Evolutionary conservation across 2,888 invertebrate genomes (phyloP), one percentile per base, ranked within the genome.

Genomic region (Priocnemis perturbator): DNA sequence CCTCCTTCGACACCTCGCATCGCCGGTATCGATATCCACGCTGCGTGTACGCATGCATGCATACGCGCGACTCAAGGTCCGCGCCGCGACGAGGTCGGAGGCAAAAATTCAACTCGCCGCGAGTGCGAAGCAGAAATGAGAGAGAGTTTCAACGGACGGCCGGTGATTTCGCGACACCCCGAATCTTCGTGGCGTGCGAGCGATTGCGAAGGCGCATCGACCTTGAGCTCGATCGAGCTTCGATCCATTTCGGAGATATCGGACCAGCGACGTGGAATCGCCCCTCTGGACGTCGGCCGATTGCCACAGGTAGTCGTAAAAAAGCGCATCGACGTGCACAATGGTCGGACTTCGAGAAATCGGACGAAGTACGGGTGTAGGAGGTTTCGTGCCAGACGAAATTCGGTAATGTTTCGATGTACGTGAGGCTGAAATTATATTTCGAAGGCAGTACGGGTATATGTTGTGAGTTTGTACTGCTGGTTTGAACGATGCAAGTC

Each of bases 221-320:
- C 87, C 87, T 88, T 87, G 87, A 81, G 83, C 85, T 76, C 85
- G 75, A 87, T 87, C 79, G 37, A 37, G 30, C 82, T 83, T 79
- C 82, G 84, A 86, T 87, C 83, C 81, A 81, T 86, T 86, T 85
- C 81, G 82, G 79, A 78, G 80, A 82, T 83, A 84, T 85, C 83
- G 74, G 37, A 37, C 37, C 37, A 37, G 11, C 23, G 52, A 56
- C 59, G 56, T 20, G 52, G 58, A 57, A 19, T 20, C 50, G 50
- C 5, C 67, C 15, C 60, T n/a, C n/a, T 63, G 60, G 57, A 45
- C 30, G 21, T n/a, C 37, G 37, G 37, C 47, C 30, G 69, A 58
- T 74, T 74, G 67, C 72, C 66, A 52, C 73, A 71, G 52, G 50
- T 26, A 1, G 11, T 19, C 30, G 56, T 64, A 59, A 59, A 67